phyloP scores from a whole-genome alignment of 2,888 invertebrate genomes.

The Torymus texanus region DNA sequence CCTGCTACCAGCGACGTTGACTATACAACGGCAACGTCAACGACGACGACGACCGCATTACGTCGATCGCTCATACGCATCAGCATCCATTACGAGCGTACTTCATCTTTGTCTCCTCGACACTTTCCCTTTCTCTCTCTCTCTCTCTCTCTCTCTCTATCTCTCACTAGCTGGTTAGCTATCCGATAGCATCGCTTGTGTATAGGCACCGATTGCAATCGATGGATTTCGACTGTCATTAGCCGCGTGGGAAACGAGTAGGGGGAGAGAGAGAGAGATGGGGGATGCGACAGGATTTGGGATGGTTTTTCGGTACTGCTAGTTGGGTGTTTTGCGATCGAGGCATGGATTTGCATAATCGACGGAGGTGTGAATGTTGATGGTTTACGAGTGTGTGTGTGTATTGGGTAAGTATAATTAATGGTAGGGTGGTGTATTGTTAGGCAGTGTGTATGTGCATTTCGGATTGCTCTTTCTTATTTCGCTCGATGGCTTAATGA shows the following conservation, averaged over 20 bases:
- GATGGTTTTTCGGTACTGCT: no score
- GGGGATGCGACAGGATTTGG: background rate
- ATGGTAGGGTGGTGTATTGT: no score
- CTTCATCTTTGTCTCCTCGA: constrained; percentile 15
- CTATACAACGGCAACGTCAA: no score
- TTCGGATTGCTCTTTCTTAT: no score
- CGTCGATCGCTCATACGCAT: background rate
- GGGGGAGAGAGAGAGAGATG: constrained; percentile 15
- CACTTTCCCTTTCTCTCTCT: constrained; percentile 36
- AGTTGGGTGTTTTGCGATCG: constrained; percentile 1
- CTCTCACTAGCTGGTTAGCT: no score
- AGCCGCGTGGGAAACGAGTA: constrained; percentile 60
- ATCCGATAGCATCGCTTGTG: no score
- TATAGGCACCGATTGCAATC: constrained; percentile 61
- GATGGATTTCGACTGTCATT: constrained; percentile 64
- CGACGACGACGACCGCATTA: no score
- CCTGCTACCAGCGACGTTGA: no score
- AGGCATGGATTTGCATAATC: constrained; percentile 23
- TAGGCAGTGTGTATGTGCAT: background rate
- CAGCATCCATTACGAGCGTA: constrained; percentile 31
- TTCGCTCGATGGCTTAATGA: no score
- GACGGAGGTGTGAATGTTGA: background rate
- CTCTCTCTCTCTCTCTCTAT: no score
- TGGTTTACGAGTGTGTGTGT: no score
- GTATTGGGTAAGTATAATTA: no score